Base-by-base conservation (phyloP, 2,888 invertebrate species). In the Conomelus anceps region DNA sequence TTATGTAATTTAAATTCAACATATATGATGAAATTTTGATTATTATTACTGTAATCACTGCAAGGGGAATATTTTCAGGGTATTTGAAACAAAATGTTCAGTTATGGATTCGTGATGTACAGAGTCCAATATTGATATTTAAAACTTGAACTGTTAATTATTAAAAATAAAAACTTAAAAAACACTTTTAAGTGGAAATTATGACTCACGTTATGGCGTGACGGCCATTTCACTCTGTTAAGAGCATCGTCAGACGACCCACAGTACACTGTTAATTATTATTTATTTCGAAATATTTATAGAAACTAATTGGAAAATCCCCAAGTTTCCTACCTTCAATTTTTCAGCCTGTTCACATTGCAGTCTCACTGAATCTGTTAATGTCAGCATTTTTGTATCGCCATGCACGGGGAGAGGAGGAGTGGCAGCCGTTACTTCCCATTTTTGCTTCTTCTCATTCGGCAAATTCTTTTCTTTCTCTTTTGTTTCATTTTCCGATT, bases 381-480 rank as follows among this genome's bases (percentile, higher is more conserved):
- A 92, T 87, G 93, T 93, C 89, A 96, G 92, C 20, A 93, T 90
- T 93, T 95, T 94, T 1, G 93, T 94, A 41, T 95, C 93, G 88
- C 94, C 94, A 91, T 95, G 94, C 84, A 95, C 92, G 84, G 94
- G 94, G 0, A 94, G 94, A 0, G 95, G 95, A 84, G 95, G 95
- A 9, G 95, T 95, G 7, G 95, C 95, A 20, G 95, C 95, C 0
- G 95, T 95, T 6, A 95, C 93, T 93, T 95, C 95, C 95, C 95
- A 95, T 91, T 94, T 91, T 92, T 94, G 94, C 91, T 94, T 94
- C 89, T 94, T 94, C 22, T 91, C 91, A 29, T 91, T 91, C 29
- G 94, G 93, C 0, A 92, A 90, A 88, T 94, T 93, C 92, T 23
- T 86, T 24, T 23, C 24, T 3, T 22, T 86, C 11, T 23, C 24